Base-by-base conservation (phyloP, 2,888 invertebrate genomes). In the Alentia gelatinosa region DNA sequence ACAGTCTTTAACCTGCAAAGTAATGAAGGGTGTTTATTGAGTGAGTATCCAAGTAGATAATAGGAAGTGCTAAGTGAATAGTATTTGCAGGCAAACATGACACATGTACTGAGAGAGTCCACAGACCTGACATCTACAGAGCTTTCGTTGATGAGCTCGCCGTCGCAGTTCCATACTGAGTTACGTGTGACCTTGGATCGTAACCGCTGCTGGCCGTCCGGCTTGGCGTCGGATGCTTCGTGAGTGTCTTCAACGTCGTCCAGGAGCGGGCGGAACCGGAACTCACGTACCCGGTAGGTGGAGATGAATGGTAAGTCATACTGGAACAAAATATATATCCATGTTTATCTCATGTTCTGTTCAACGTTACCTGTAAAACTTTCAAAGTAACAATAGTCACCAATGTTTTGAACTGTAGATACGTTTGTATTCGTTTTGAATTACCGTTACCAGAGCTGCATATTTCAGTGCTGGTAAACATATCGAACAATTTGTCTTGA, bases 131-230 rank as follows among this genome's bases (percentile, higher is more conserved):
- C 97, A 93, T 97, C 97, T 89, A 98, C 96, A 94, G 97, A 97
- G 63, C 97, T 97, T 94, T 97, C 97, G 91, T 96, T 96, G 91
- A 98, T 97, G 50, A 98, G 96, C 96, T 98, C 98, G 26, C 98
- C 98, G 96, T 98, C 98, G 96, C 98, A 98, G 95, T 98, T 98
- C 98, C 98, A 98, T 63, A 97, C 97, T 94, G 98, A 98, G 90
- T 93, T 94, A 35, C 91, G 91, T 0, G 92, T 90, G 0, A 93
- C 89, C 9, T 90, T 79, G 42, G 84, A 40, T 89, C 92, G 35
- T 39, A 93, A 39, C 90, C 93, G 92, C 68, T 93, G 93, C 56
- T 91, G 90, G 30, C 92, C 91, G 50, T 89, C 91, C 39, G 42
- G 68, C 75, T 74, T 89, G 23, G 42, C 23, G 33, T 92, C 92